A percentile compares a stretch with the other conserved stretches of the same genome.
phyloP scores from a whole-genome alignment of 2,797 vertebrate genomes.

The Falco biarmicus region DNA sequence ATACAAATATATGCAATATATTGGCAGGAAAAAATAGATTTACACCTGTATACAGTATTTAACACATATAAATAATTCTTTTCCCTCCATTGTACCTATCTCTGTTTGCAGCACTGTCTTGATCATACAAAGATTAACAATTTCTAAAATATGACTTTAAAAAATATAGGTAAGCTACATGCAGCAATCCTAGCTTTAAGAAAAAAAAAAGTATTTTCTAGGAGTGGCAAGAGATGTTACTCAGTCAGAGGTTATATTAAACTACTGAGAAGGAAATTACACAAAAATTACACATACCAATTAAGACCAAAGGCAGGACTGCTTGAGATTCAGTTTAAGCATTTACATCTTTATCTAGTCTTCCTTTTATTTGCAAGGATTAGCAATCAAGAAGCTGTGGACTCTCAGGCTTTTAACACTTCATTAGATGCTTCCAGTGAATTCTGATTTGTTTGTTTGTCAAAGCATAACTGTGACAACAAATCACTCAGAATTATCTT shows the following conservation, averaged over 20 bases:
- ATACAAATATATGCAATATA: neutral
- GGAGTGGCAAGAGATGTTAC: neutral
- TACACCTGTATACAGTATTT: neutral
- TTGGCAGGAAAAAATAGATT: neutral
- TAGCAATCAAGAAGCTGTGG: neutral
- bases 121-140: neutral
- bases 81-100: neutral
- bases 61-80: neutral
- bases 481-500: neutral
- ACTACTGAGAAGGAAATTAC: neutral
- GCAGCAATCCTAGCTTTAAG: neutral
- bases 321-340: neutral
- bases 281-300: neutral
- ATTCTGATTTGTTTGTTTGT: slow-evolving; percentile 32
- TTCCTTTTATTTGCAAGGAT: neutral
- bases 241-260: neutral
- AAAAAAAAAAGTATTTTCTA: neutral
- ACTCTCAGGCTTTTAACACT: neutral
- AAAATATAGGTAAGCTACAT: neutral
- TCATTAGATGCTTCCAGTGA: neutral
- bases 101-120: neutral
- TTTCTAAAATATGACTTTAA: neutral
- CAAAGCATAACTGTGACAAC: neutral
- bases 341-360: neutral
- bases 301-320: neutral